Evolutionary conservation across 92 coral and sea anemone genomes (phyloP), one percentile per base, ranked within the genome.

Genomic region (Zoanthus sociatus): DNA sequence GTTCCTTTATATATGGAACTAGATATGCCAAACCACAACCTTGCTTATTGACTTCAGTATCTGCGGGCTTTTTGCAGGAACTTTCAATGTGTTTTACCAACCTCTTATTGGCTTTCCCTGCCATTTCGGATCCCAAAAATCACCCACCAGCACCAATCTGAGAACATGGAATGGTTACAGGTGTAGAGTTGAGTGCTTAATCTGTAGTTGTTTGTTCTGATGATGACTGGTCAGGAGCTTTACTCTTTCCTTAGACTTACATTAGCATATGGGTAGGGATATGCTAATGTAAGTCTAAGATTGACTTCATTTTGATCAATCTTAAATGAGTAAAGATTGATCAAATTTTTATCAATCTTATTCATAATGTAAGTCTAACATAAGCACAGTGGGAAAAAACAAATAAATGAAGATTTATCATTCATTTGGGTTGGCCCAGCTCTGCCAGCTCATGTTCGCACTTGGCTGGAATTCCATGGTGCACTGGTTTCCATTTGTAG

Each of bases 21-120:
- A 91, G 86, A 66, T 56, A 89, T 54, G 71, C 88, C 73, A 91
- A 75, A 44, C 94, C 92, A 88, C 92, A 91, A 53, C 94, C 94
- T 26, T 73, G 48, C 42, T 76, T 88, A 60, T 58, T 32, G 32
- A 63, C 69, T 63, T 63, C 30, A 50, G 47, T 60, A 51, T 82
- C 66, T 51, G 76, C 42, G 76, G 64, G 76, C 70, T 71, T 61
- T 75, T 81, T 60, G 66, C 87, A 71, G 83, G 90, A 32, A 56
- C 64, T 82, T 37, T 72, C 91, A 79, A 82, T 51, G 76, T 74
- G 88, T 16, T 42, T 73, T 37, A 58, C 88, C 69, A 85, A 74
- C 87, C 79, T 70, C 45, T 54, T 18, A 17, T 73, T 85, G 32
- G 81, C 53, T 45, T 73, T 63, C 69, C 72, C 70, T 61, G 76